Evolutionary conservation across 2,797 vertebrate genomes (phyloP).

Genomic region (Fratercula arctica): DNA sequence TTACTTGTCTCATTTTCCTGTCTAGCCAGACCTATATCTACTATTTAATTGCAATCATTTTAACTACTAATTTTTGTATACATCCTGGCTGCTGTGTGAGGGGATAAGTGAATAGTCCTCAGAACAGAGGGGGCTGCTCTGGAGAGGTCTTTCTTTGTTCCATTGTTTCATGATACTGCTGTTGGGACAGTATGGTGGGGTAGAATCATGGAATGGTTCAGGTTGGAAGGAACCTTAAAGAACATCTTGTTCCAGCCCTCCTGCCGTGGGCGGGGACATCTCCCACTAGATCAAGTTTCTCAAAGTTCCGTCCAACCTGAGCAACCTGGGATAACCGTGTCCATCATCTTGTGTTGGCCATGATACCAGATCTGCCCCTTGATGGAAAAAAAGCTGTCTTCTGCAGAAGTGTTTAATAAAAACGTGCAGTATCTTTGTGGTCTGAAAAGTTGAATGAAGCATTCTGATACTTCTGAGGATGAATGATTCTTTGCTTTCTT

Average conservation of each 20-base stretch:
- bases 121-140: not conserved
- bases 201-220: no score
- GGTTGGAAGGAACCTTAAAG: no score
- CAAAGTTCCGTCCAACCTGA: no score
- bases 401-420: not conserved
- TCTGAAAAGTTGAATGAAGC: not conserved
- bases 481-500: not conserved
- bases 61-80: not conserved
- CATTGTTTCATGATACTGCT: not conserved
- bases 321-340: not conserved
- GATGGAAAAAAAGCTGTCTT: not conserved
- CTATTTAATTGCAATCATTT: not conserved
- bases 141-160: not conserved
- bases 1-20: not conserved
- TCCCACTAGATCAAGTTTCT: no score
- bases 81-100: not conserved
- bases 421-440: not conserved
- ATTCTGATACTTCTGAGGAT: not conserved
- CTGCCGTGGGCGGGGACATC: no score
- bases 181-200: not conserved
- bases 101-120: not conserved
- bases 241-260: no score
- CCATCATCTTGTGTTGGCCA: not conserved
- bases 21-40: fast-evolving
- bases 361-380: not conserved